These are phyloP conservation scores for Cynoglossus semilaevis DNA, from an alignment of 2,113 vertebrate species.

Conservation along the genomic window DNA sequence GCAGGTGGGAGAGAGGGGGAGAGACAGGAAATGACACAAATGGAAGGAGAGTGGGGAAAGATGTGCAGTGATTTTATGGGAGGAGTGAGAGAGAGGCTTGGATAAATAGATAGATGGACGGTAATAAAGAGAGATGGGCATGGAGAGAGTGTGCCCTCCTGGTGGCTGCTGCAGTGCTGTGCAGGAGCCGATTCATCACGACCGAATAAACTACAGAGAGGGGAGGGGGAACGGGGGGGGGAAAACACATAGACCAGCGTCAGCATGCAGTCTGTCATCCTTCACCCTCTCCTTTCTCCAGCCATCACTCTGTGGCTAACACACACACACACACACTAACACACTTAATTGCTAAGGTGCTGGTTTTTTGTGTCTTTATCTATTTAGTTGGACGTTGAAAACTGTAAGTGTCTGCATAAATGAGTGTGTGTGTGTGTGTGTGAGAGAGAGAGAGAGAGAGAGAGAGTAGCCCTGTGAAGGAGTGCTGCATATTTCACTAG, in stretches of 20 bases:
- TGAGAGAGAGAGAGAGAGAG: not conserved
- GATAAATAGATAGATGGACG: conserved; percentile 13
- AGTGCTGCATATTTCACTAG: conserved; percentile 31
- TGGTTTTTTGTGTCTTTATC: not conserved
- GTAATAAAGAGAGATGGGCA: conserved; percentile 39
- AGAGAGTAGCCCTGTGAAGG: conserved; percentile 3
- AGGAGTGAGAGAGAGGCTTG: not conserved
- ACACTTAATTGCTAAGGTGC: conserved; percentile 18
- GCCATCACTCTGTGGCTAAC: conserved; percentile 50
- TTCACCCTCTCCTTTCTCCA: conserved; percentile 42
- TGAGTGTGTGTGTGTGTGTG: conserved; percentile 12
- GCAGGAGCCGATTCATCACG: conserved; percentile 64
- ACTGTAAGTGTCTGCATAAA: conserved; percentile 3
- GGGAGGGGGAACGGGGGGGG: conserved; percentile 25
- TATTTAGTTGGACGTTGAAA: not conserved
- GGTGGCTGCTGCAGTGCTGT: conserved; percentile 65
- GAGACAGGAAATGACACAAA: conserved; percentile 20
- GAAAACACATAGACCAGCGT: conserved; percentile 47
- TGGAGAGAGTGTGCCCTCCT: conserved; percentile 57
- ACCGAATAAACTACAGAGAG: conserved; percentile 58
- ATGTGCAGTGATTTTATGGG: conserved; percentile 4
- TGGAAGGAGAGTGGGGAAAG: conserved; percentile 1
- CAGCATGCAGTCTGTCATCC: conserved; percentile 68
- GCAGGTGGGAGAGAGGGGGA: not conserved
- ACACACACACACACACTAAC: conserved; percentile 17